Evolutionary conservation across 2,113 vertebrate species (phyloP).

Genomic region (Pterocles burchelli): DNA sequence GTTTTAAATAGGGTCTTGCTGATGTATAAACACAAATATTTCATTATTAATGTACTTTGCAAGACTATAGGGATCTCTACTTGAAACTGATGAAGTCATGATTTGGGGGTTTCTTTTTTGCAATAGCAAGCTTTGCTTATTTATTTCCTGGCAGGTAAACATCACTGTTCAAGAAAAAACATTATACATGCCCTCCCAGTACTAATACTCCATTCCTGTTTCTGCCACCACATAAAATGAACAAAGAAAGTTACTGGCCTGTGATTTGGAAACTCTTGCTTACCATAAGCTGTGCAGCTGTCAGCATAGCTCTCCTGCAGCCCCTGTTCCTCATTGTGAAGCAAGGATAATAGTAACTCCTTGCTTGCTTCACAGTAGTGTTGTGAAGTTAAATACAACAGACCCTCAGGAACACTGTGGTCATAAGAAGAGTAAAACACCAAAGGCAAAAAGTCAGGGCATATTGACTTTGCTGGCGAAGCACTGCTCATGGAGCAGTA

Average conservation of each 20-base stretch:
- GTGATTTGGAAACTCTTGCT: neutral
- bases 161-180: neutral
- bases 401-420: neutral
- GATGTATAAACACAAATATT: neutral
- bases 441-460: neutral
- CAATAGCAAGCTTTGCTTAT: neutral
- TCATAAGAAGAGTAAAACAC: neutral
- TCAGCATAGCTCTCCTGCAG: neutral
- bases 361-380: neutral
- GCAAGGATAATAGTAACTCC: neutral
- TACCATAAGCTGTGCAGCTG: neutral
- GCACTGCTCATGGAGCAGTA: neutral
- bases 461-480: slow-evolving; percentile 3
- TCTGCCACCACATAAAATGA: neutral
- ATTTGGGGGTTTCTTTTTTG: neutral
- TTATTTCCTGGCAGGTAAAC: neutral
- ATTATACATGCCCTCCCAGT: neutral
- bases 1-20: neutral
- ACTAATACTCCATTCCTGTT: neutral
- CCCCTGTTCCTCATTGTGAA: neutral
- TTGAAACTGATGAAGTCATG: neutral
- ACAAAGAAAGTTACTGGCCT: neutral
- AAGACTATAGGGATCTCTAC: neutral
- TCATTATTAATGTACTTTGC: neutral
- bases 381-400: slow-evolving; percentile 14